Base-by-base conservation (phyloP, 2,797 vertebrate genomes). In the Cyclopterus lumpus region DNA sequence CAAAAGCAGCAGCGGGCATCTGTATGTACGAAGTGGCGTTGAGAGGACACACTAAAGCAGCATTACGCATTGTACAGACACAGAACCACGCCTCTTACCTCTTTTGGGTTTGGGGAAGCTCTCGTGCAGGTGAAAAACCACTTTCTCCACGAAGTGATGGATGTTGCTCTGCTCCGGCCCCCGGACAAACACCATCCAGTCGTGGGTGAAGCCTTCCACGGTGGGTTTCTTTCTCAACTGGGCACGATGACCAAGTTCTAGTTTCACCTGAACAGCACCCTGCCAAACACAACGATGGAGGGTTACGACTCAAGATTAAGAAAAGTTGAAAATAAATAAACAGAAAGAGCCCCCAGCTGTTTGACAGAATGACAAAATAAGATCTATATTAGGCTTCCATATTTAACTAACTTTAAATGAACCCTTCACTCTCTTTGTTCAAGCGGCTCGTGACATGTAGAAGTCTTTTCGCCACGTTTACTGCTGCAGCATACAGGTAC, bases 121-220 rank as follows among this genome's bases (percentile, higher is more conserved):
- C 87, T 99, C 98, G 70, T 99, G 98, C 91, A 99, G 96, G 91
- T 99, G 97, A 93, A 99, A 99, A 81, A 99, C 97, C 62, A 99
- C 98, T 94, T 99, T 99, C 93, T 99, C 98, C 95, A 99, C 98
- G 90, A 99, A 99, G 95, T 99, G 97, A 95, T 99, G 98, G 87
- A 99, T 98, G 95, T 99, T 99, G 92, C 96, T 97, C 90, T 99
- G 97, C 88, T 99, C 98, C 1, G 98, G 97, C 79, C 98, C 97
- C 82, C 98, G 94, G 85, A 99, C 98, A 79, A 99, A 99, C 94
- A 99, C 97, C 96, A 98, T 97, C 98, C 98, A 99, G 95, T 99
- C 98, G 90, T 99, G 98, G 77, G 98, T 99, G 92, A 99, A 99
- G 78, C 98, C 98, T 90, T 99, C 98, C 91, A 96, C 96, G 0